These are phyloP conservation scores for Homarus gammarus DNA, from an alignment of 2,888 invertebrate genomes.

Conservation along the genomic window DNA sequence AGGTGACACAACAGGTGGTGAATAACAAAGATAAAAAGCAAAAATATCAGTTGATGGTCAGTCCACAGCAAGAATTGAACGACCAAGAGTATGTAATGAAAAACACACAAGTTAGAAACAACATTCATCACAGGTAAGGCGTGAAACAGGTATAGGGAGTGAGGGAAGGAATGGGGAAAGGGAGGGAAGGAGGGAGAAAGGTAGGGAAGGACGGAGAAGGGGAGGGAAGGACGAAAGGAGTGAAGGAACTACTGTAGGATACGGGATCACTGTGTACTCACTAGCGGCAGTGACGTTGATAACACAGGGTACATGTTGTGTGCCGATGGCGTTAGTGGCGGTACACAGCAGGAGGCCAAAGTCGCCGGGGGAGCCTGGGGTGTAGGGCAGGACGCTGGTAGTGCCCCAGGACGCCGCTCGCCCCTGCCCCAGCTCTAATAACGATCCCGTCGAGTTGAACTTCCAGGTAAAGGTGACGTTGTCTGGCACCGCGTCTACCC, in stretches of 20 bases:
- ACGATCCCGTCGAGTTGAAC: conserved; percentile 72
- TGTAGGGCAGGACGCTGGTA: conserved; percentile 70
- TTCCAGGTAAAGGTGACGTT: conserved; percentile 73
- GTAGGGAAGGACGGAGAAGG: no score
- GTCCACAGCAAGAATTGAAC: no score
- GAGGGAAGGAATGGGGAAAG: no score
- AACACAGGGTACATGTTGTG: conserved; percentile 67
- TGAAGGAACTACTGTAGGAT: not conserved
- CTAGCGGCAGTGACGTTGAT: conserved; percentile 73
- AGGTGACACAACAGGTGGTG: no score
- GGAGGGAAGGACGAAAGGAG: no score
- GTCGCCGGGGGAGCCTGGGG: conserved; percentile 69
- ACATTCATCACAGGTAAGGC: not conserved
- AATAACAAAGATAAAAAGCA: no score
- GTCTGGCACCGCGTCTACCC: conserved; percentile 71
- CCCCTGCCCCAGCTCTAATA: conserved; percentile 63
- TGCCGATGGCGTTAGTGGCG: conserved; percentile 70
- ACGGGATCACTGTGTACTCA: conserved; percentile 47
- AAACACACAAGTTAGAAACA: no score
- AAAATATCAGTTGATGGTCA: no score
- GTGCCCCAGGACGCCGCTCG: conserved; percentile 55
- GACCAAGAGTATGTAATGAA: no score
- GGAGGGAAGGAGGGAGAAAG: no score
- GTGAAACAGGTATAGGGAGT: not conserved
- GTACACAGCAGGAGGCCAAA: conserved; percentile 72